phyloP scores from a whole-genome alignment of 2,113 vertebrate genomes.

The Alethe castanea region DNA sequence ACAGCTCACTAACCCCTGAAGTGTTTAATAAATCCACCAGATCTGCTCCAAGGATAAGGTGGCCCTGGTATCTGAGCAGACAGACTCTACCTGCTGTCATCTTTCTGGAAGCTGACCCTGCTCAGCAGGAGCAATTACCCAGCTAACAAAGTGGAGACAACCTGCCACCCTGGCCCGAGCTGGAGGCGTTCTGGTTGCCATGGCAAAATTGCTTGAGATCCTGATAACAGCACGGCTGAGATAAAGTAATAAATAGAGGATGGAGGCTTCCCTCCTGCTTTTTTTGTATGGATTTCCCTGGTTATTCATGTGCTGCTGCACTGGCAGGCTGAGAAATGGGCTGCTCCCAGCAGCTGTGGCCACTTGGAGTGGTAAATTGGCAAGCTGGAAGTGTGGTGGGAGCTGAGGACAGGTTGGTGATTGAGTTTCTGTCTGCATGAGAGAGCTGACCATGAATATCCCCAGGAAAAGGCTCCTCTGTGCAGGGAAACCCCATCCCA shows the following conservation, averaged over 20 bases:
- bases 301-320: neutral
- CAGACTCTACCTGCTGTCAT: conserved; percentile 19
- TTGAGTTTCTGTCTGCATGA: neutral
- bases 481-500: neutral
- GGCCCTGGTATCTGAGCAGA: conserved; percentile 17
- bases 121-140: conserved; percentile 58
- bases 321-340: neutral
- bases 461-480: neutral
- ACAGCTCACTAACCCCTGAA: conserved; percentile 30
- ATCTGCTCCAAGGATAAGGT: conserved; percentile 23
- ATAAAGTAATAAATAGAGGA: neutral
- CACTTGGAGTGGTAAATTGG: neutral
- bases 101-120: neutral
- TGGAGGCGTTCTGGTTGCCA: neutral
- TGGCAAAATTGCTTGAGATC: neutral
- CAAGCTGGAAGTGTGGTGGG: neutral
- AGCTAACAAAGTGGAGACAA: conserved; percentile 51
- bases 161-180: neutral
- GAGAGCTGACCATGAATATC: neutral
- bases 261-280: neutral
- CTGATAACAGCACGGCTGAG: neutral
- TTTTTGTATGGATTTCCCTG: neutral
- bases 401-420: neutral
- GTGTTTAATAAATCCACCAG: conserved; percentile 34
- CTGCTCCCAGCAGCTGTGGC: neutral